A percentile compares a stretch with the other conserved stretches of the same genome.
Evolutionary conservation across 2,888 invertebrate genomes (phyloP).

Genomic region (Amiota minor): DNA sequence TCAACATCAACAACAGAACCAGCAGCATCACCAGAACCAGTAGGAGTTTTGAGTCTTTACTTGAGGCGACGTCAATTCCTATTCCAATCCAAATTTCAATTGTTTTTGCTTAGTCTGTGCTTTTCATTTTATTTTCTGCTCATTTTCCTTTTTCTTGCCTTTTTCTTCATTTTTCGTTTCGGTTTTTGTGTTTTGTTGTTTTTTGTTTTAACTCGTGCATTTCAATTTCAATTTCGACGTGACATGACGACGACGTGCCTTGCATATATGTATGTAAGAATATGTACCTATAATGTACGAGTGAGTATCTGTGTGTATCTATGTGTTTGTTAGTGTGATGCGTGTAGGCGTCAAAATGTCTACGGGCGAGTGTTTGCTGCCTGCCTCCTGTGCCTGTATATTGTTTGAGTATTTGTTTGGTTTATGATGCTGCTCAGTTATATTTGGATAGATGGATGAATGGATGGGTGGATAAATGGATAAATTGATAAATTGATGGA

Average conservation of each 20-base stretch:
- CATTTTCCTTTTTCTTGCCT: not conserved
- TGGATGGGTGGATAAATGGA: no score
- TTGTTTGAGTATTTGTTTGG: conserved; percentile 58
- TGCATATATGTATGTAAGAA: not conserved
- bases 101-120: conserved; percentile 10
- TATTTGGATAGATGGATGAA: no score
- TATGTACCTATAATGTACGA: not conserved
- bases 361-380: no score
- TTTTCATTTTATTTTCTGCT: not conserved
- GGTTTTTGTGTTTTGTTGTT: not conserved
- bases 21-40: not conserved
- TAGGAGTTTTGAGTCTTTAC: not conserved
- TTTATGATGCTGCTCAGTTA: no score
- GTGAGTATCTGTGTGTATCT: not conserved
- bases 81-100: not conserved
- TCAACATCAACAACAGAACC: no score
- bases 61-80: not conserved
- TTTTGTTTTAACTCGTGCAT: conserved; percentile 6
- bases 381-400: conserved; percentile 29
- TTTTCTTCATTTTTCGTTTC: not conserved
- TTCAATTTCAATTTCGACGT: conserved; percentile 7
- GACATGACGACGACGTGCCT: not conserved
- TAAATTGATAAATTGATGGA: no score
- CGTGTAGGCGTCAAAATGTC: conserved; percentile 30
- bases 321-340: conserved; percentile 35